Percentiles rank a stretch among this genome's conserved stretches.
phyloP scores from a whole-genome alignment of 2,888 invertebrate genomes.

The Protonemura montana region DNA sequence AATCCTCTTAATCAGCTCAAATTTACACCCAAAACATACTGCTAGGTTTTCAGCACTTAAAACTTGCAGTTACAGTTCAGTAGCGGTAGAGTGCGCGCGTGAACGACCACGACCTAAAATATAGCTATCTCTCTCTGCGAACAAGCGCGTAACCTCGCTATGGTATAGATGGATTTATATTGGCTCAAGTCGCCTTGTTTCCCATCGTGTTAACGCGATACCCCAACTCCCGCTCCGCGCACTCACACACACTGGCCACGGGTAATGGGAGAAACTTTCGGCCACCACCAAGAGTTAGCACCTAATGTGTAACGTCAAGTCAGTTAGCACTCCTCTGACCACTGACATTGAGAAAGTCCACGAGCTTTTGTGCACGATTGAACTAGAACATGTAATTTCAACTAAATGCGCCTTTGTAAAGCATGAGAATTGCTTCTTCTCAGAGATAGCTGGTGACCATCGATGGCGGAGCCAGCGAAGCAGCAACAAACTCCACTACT shows the following conservation, averaged over 20 bases:
- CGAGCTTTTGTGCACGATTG: background rate
- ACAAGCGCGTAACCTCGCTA: background rate
- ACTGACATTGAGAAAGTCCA: background rate
- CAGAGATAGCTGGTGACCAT: no score
- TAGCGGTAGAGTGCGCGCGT: no score
- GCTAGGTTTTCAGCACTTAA: background rate
- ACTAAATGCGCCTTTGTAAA: background rate
- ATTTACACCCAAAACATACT: background rate
- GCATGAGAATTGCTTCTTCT: no score
- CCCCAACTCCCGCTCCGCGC: no score
- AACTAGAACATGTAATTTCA: background rate
- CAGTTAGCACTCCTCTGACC: background rate
- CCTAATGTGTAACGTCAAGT: background rate
- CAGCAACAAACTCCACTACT: conserved; percentile 5
- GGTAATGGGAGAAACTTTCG: background rate
- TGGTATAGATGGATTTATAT: background rate
- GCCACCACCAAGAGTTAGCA: background rate
- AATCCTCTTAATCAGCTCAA: background rate
- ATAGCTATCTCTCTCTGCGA: background rate
- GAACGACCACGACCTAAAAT: background rate
- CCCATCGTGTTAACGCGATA: background rate
- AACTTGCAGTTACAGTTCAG: background rate
- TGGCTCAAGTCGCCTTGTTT: background rate
- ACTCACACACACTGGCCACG: no score
- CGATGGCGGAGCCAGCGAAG: background rate